These are phyloP conservation scores for Hydrocynus forskahlii DNA, from an alignment of 2,797 vertebrate species.

Conservation along the genomic window DNA sequence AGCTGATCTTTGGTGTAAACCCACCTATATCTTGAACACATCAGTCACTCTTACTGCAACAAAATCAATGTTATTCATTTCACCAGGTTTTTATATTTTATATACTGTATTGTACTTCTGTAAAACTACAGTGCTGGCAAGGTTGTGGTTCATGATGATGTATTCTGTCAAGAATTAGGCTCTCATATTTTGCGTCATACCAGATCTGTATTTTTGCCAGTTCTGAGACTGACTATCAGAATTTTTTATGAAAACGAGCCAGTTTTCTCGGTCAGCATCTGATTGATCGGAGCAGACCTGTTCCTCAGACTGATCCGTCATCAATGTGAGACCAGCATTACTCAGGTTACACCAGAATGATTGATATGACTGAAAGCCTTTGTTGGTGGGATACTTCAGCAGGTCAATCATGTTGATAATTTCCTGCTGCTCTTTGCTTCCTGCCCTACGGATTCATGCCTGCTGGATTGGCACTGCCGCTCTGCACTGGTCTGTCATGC, in stretches of 20 bases:
- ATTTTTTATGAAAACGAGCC: background rate
- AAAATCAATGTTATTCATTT: too few relatives aligned
- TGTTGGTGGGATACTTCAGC: slow-evolving; percentile 2
- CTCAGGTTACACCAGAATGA: background rate
- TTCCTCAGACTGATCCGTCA: background rate
- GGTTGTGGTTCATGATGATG: background rate
- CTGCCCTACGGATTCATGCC: background rate
- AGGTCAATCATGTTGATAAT: slow-evolving; percentile 12
- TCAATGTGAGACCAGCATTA: background rate
- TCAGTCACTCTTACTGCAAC: too few relatives aligned
- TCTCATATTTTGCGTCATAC: background rate
- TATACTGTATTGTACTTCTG: too few relatives aligned
- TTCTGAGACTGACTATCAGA: background rate
- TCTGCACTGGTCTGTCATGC: slow-evolving; percentile 2
- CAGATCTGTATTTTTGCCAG: background rate
- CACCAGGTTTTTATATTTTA: too few relatives aligned
- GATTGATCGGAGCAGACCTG: background rate
- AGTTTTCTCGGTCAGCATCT: background rate
- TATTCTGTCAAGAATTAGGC: background rate
- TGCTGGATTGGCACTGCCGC: slow-evolving; percentile 6
- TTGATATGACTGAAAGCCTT: background rate
- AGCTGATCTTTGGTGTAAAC: too few relatives aligned
- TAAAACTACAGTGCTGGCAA: too few relatives aligned
- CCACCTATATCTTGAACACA: too few relatives aligned
- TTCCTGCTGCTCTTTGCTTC: background rate